Evolutionary conservation across 1,140 invertebrate genomes (phyloP), one percentile per base, ranked within the genome.

Genomic region (Brachionus rubens): DNA sequence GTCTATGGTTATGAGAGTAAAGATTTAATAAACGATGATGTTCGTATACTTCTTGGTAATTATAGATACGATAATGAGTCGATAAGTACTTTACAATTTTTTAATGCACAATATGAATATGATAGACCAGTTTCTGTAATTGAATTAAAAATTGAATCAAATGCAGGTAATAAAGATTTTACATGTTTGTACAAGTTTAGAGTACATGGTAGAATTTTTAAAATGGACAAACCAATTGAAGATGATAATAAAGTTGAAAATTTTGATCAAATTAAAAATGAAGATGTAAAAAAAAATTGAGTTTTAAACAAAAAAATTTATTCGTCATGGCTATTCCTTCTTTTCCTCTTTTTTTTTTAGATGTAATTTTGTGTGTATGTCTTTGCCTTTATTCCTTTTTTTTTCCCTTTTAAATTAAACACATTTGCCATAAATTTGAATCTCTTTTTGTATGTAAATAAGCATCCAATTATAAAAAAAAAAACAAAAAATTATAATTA

Each of bases 141-240:
- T 12, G 95, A 99, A 84, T 83, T 99, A 24, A 87, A 90, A 79
- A 91, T 99, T 59, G 88, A 91, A 78, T 92, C 90, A 77, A 99
- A 99, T 87, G 92, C 98, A 84, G 96, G 96, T 9, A 92, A 96
- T 83, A 87, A 91, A 7, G 90, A 92, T 9, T 98, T 95, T 82
- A 99, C 96, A 0, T 99, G 96, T 84, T 85, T 99, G 2, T 99
- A 99, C 82, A 88, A 96, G 81, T 96, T 99, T 84, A 87, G 96
- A 78, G 93, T 99, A 41, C 96, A 99, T 85, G 96, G 96, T 19
- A 79, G 77, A 16, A 78, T 77, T 19, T 54, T 56, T 40, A 56
- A 62, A 40, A 21, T n/a, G n/a, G n/a, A n/a, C n/a, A n/a, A n/a
- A n/a, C n/a, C n/a, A n/a, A n/a, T n/a, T n/a, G n/a, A n/a, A n/a